Evolutionary conservation across 2,113 vertebrate genomes (phyloP), one percentile per base, ranked within the genome.

Genomic region (Meriones unguiculatus): DNA sequence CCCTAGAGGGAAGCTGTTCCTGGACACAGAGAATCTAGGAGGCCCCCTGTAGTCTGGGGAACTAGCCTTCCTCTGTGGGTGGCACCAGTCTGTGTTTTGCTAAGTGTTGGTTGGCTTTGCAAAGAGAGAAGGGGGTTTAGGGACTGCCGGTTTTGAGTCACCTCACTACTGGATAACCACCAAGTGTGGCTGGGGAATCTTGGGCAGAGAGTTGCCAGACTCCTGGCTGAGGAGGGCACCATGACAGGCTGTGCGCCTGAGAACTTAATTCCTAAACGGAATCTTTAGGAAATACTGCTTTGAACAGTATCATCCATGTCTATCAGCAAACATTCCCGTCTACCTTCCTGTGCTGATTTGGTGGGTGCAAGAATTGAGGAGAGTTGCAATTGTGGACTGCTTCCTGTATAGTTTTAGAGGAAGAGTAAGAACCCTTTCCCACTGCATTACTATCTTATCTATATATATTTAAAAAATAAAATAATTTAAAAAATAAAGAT

Each of bases 131-230:
- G 73, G 67, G 86, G 90, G 87, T 91, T 82, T 78, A 73, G 94
- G 57, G 50, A 93, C 87, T 91, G 88, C 93, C 95, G 69, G 69
- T 76, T 90, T 92, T 92, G 95, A 93, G 76, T 73, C 85, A 65
- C 90, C 87, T 90, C 64, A 81, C 87, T 73, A 41, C 65, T 93
- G 94, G 90, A 95, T 85, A 90, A 54, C 62, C 93, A 95, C 80
- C 95, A 94, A 94, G 22, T 84, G 81, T 90, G 90, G 78, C 95
- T 94, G 87, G 28, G 93, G 84, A 96, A 57, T 80, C 50, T 41
- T 90, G 87, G 87, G 94, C 93, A 57, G 76, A 76, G 69, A 72
- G 87, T 54, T 0, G 17, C 87, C 65, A 54, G 80, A 72, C 12
- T 35, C 0, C 12, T 4, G 22, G 8, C 30, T 75, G 11, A 22